A percentile compares a stretch with the other conserved stretches of the same genome.
Conservation (phyloP, 2,888 invertebrate species). For the Tachystola acroxantha region DNA sequence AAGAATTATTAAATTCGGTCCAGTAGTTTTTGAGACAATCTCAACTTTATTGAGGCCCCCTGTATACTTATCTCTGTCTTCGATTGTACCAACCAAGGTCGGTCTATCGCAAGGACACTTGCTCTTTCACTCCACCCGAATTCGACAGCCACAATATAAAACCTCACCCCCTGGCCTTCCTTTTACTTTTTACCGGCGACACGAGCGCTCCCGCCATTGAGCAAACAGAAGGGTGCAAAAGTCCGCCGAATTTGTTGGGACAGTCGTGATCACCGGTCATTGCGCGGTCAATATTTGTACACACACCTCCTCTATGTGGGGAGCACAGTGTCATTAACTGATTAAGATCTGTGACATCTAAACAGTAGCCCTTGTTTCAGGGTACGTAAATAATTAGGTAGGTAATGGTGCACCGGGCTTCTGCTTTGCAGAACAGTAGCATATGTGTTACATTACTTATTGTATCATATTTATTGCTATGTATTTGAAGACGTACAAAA, state of each 20-base stretch:
- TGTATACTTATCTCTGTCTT: no score
- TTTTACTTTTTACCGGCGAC: conserved; percentile 13
- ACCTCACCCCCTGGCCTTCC: conserved; percentile 20
- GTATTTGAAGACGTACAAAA: no score
- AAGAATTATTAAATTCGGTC: no score
- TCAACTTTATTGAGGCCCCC: no score
- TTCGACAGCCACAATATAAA: conserved; percentile 6
- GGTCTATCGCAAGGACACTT: no score
- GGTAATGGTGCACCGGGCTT: background rate
- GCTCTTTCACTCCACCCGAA: conserved; percentile 5
- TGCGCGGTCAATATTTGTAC: conserved; percentile 25
- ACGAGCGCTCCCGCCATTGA: conserved; percentile 18
- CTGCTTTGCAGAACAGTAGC: no score
- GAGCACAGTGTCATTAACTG: background rate
- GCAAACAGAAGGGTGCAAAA: conserved; percentile 7
- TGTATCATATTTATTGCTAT: no score
- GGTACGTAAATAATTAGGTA: background rate
- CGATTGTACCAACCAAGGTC: no score
- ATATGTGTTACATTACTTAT: no score
- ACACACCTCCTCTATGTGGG: no score
- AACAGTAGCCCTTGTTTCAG: no score
- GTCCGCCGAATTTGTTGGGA: background rate
- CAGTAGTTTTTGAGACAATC: no score
- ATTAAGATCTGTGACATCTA: background rate
- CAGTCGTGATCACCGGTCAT: conserved; percentile 18